A percentile compares a stretch with the other conserved stretches of the same genome.
These are phyloP conservation scores for Drosophila paranaensis DNA, from an alignment of 2,888 invertebrate species.

Conservation along the genomic window DNA sequence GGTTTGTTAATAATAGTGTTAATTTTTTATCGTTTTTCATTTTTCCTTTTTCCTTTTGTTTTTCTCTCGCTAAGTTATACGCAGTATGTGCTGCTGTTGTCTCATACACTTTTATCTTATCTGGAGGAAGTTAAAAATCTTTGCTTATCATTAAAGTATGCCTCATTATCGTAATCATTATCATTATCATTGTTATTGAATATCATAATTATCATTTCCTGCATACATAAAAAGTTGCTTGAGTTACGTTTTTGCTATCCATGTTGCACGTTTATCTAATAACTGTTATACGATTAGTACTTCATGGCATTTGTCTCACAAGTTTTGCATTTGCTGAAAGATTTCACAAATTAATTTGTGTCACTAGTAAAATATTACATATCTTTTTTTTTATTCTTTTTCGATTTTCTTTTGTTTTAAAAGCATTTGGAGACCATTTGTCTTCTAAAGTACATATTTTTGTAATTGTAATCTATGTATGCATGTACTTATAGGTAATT, in stretches of 20 bases:
- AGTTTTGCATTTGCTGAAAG: constrained; percentile 52
- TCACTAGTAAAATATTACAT: constrained; percentile 43
- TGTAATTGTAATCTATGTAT: constrained; percentile 54
- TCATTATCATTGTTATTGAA: constrained; percentile 40
- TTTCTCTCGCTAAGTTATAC: constrained; percentile 49
- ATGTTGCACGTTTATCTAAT: constrained; percentile 15
- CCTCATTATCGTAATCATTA: constrained; percentile 46
- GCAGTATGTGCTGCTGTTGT: constrained; percentile 43
- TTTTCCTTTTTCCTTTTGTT: constrained; percentile 22
- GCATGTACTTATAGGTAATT: constrained; percentile 39
- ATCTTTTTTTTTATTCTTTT: constrained; percentile 1
- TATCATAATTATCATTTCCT: constrained; percentile 34
- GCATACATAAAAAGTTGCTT: constrained; percentile 52
- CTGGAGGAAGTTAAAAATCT: constrained; percentile 71
- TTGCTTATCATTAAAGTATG: constrained; percentile 63
- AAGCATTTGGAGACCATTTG: constrained; percentile 68
- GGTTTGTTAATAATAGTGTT: constrained; percentile 22
- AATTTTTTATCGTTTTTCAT: constrained; percentile 25
- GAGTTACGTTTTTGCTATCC: constrained; percentile 39
- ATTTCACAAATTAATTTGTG: constrained; percentile 45
- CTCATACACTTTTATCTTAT: constrained; percentile 53
- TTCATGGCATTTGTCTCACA: constrained; percentile 50
- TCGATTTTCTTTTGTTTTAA: constrained; percentile 47
- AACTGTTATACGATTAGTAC: constrained; percentile 25
- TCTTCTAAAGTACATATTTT: constrained; percentile 64